Conservation (phyloP, 1,140 invertebrate species). For the Trissolcus basalis region DNA sequence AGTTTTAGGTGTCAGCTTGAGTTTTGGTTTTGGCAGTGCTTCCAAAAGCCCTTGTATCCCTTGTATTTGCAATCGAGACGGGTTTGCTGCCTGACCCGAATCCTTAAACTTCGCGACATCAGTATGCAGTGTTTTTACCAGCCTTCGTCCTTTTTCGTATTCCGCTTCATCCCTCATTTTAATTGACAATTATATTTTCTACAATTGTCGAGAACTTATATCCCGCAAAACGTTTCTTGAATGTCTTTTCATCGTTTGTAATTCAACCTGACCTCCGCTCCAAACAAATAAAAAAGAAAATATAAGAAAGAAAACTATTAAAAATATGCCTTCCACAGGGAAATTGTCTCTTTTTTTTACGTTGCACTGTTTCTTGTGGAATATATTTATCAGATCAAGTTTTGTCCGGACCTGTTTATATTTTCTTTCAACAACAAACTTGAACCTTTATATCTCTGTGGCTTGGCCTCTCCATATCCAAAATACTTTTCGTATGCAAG, state of each 20-base stretch:
- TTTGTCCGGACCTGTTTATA: conserved; percentile 8
- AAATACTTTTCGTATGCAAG: conserved; percentile 69
- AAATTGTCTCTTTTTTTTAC: no score
- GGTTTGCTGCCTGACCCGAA: conserved; percentile 72
- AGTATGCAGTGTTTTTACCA: conserved; percentile 56
- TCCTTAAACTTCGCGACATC: conserved; percentile 67
- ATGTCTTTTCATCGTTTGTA: neutral
- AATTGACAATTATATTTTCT: conserved; percentile 25
- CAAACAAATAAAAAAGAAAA: no score
- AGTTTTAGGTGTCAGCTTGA: conserved; percentile 59
- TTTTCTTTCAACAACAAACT: conserved; percentile 48
- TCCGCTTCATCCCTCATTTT: conserved; percentile 9
- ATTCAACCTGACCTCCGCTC: no score
- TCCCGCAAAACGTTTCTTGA: neutral
- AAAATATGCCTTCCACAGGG: no score
- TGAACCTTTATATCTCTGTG: conserved; percentile 4
- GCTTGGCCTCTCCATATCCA: conserved; percentile 18
- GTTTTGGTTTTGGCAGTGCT: conserved; percentile 69
- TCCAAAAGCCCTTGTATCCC: conserved; percentile 67
- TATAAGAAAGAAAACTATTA: neutral
- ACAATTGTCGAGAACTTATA: conserved; percentile 4
- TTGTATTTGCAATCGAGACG: conserved; percentile 72
- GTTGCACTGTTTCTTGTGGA: neutral
- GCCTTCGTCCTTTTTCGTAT: conserved; percentile 27
- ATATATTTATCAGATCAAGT: conserved; percentile 12